Evolutionary conservation across 2,797 vertebrate genomes (phyloP).

Genomic region (Gymnothorax javanicus): DNA sequence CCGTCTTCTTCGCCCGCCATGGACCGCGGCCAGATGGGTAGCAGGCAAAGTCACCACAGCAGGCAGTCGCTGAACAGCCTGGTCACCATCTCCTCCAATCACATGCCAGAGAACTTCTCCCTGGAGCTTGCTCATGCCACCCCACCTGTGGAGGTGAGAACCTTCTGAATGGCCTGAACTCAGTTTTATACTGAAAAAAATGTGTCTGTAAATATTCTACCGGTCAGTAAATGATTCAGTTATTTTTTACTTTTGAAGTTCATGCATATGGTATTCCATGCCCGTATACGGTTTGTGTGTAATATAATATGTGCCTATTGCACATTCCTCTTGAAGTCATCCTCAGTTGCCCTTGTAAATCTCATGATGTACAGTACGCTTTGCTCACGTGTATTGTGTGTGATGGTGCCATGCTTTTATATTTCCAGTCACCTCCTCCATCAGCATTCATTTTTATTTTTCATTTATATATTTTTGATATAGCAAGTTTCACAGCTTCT

Average conservation of each 20-base stretch:
- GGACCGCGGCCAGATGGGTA: slow-evolving; percentile 87
- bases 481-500: slow-evolving; percentile 99
- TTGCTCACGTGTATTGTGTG: neutral
- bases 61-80: slow-evolving; percentile 96
- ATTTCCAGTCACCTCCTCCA: slow-evolving; percentile 49
- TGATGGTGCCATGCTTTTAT: neutral
- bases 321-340: slow-evolving; percentile 61
- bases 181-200: neutral
- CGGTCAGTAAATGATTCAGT: slow-evolving; percentile 12
- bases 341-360: slow-evolving; percentile 57
- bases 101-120: slow-evolving; percentile 89
- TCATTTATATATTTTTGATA: slow-evolving; percentile 71
- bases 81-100: slow-evolving; percentile 96
- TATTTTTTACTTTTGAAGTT: neutral
- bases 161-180: neutral
- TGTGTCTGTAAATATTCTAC: neutral
- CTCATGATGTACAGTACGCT: slow-evolving; percentile 2
- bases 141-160: slow-evolving; percentile 93
- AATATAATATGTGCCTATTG: neutral
- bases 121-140: slow-evolving; percentile 92
- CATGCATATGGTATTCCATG: neutral
- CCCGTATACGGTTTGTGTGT: neutral
- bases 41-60: slow-evolving; percentile 91
- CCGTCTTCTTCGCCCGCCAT: slow-evolving; percentile 87
- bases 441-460: slow-evolving; percentile 73